Evolutionary conservation across 2,888 invertebrate species (phyloP).

Genomic region (Conistra vaccinii): DNA sequence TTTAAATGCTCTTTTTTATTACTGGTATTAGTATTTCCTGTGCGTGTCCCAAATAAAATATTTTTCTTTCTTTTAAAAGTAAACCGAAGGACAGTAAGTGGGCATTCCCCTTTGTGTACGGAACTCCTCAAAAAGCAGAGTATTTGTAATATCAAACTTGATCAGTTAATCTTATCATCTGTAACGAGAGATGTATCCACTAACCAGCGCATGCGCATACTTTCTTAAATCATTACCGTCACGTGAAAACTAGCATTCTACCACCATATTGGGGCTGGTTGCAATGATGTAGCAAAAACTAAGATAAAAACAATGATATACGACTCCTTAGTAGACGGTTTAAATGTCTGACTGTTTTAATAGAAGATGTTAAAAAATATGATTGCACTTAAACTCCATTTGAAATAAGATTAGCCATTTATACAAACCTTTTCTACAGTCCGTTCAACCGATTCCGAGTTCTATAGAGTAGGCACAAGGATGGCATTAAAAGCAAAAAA

Average conservation of each 20-base stretch:
- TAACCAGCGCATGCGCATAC: conserved; percentile 23
- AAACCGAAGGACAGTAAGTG: no score
- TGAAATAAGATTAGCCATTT: no score
- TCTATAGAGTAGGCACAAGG: no score
- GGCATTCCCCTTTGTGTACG: no score
- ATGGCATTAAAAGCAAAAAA: no score
- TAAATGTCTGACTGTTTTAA: conserved; percentile 3
- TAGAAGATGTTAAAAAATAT: conserved; percentile 8
- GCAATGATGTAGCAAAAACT: conserved; percentile 37
- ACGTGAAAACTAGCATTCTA: conserved; percentile 56
- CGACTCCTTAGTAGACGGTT: background rate
- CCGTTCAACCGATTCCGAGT: no score
- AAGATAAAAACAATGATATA: conserved; percentile 37
- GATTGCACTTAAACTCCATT: background rate
- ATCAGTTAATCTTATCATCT: conserved; percentile 21
- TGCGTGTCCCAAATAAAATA: no score
- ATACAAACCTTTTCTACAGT: no score
- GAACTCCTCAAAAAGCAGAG: background rate
- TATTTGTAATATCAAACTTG: no score
- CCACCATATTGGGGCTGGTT: conserved; percentile 53
- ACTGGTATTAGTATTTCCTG: no score
- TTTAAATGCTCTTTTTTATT: no score
- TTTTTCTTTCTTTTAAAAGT: no score
- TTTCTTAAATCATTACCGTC: conserved; percentile 61
- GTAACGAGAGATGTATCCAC: conserved; percentile 18